Evolutionary conservation across 2,888 invertebrate genomes (phyloP).

Genomic region (Drosophila incognita): DNA sequence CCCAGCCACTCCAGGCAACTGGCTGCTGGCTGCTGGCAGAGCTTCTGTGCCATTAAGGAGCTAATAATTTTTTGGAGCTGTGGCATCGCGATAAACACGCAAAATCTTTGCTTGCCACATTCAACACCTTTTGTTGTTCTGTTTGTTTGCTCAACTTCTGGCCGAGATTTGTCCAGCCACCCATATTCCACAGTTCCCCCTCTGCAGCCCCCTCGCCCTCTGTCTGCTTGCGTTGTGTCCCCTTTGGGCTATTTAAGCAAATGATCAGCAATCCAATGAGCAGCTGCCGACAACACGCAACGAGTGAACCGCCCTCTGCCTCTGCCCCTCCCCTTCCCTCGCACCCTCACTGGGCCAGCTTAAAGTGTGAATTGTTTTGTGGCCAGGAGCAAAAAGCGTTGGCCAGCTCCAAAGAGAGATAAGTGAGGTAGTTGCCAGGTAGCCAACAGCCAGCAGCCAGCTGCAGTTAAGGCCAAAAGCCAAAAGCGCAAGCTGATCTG

Average conservation of each 20-base stretch:
- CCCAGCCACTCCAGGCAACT: conserved; percentile 44
- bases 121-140: conserved; percentile 42
- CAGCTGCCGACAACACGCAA: conserved; percentile 69
- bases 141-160: conserved; percentile 19
- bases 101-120: conserved; percentile 49
- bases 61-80: conserved; percentile 56
- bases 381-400: conserved; percentile 65
- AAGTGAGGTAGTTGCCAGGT: conserved; percentile 67
- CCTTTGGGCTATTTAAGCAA: conserved; percentile 81
- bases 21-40: not conserved
- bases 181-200: conserved; percentile 43
- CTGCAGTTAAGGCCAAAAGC: conserved; percentile 14
- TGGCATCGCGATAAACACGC: conserved; percentile 75
- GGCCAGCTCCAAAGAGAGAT: conserved; percentile 46
- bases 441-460: conserved; percentile 32
- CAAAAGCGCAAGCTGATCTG: conserved; percentile 16
- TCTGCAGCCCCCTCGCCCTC: not conserved
- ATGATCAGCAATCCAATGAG: conserved; percentile 65
- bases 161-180: conserved; percentile 70
- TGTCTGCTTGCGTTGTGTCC: conserved; percentile 44
- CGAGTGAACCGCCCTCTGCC: conserved; percentile 10
- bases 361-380: conserved; percentile 79
- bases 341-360: not conserved
- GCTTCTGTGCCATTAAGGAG: conserved; percentile 46
- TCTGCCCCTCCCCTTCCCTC: not conserved